phyloP scores from a whole-genome alignment of 1,140 invertebrate genomes.

The Cylas formicarius region DNA sequence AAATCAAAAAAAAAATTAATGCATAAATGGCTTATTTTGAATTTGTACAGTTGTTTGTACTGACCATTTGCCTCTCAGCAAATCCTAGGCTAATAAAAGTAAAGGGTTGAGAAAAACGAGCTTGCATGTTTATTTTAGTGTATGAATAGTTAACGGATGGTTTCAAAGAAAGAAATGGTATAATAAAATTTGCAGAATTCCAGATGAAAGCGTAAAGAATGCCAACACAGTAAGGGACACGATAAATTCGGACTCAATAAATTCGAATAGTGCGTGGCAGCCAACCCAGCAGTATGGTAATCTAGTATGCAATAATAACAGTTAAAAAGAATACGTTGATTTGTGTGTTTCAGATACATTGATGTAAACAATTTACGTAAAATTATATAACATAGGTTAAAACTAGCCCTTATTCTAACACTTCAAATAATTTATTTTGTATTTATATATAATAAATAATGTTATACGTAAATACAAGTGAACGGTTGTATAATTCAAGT shows the following conservation, averaged over 20 bases:
- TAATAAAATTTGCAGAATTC: constrained; percentile 36
- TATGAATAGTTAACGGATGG: too few species aligned
- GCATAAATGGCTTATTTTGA: too few species aligned
- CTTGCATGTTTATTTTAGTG: too few species aligned
- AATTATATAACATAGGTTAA: constrained; percentile 22
- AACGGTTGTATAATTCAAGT: constrained; percentile 21
- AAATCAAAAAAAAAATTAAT: too few species aligned
- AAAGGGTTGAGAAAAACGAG: too few species aligned
- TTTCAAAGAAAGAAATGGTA: constrained; percentile 20
- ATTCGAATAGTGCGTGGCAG: constrained; percentile 44
- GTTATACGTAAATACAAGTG: constrained; percentile 17
- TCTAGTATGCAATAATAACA: constrained; percentile 35
- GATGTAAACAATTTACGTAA: constrained; percentile 26
- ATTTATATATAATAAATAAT: constrained; percentile 15
- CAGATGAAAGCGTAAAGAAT: constrained; percentile 52
- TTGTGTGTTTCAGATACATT: constrained; percentile 34
- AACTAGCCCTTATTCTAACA: constrained; percentile 29
- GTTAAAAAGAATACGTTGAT: constrained; percentile 26
- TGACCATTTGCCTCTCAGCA: too few species aligned
- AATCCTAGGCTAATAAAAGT: too few species aligned
- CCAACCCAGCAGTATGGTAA: constrained; percentile 38
- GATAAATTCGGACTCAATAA: constrained; percentile 43
- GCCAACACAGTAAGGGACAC: constrained; percentile 44
- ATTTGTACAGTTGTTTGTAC: too few species aligned
- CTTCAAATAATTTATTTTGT: constrained; percentile 26